Conservation (phyloP, 2,113 vertebrate species). For the Emydocephalus ijimae region DNA sequence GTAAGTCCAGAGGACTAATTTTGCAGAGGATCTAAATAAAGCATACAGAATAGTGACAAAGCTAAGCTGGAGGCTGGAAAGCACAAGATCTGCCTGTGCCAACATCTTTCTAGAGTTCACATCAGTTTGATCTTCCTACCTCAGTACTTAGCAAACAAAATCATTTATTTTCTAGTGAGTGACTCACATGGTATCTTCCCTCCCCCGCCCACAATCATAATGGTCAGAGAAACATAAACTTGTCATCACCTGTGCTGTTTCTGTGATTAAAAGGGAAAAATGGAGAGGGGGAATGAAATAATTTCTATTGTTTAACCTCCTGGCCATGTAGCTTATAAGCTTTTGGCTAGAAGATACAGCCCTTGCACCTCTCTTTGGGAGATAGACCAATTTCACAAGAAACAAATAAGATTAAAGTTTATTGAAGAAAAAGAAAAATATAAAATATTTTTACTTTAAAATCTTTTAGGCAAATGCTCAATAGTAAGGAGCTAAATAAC, state of each 20-base stretch:
- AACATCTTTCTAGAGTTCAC: background rate
- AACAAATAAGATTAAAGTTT: background rate
- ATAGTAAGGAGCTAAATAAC: background rate
- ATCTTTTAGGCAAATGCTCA: background rate
- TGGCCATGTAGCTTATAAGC: background rate
- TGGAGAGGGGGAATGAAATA: background rate
- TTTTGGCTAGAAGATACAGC: background rate
- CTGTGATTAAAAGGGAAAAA: background rate
- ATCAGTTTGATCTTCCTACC: background rate
- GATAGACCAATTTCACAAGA: background rate
- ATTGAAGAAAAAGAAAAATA: background rate
- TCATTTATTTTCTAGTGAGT: background rate
- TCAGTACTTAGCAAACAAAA: background rate
- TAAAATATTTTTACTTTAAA: background rate
- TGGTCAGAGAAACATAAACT: background rate
- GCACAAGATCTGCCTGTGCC: background rate
- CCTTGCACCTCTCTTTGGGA: background rate
- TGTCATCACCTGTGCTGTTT: background rate
- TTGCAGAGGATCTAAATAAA: background rate
- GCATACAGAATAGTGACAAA: background rate
- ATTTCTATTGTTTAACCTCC: background rate
- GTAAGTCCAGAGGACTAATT: background rate
- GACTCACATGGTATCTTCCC: background rate
- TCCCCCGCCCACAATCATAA: background rate
- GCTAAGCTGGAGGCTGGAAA: background rate